Evolutionary conservation across 1,140 invertebrate genomes (phyloP).

Genomic region (Notospermus geniculatus): DNA sequence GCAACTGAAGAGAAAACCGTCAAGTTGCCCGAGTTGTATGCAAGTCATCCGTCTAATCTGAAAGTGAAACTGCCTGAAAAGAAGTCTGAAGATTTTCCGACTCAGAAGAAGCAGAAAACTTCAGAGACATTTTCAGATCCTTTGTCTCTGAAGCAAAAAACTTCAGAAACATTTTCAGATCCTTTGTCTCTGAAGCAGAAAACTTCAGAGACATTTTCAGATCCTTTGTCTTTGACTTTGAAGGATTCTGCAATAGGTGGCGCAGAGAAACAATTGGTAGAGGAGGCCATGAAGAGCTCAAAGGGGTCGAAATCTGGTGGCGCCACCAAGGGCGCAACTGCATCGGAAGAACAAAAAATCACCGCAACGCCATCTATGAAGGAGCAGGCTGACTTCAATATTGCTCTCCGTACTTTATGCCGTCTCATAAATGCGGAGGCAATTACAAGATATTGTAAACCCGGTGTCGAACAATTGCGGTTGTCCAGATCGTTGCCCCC

Average conservation of each 20-base stretch:
- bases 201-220: no score
- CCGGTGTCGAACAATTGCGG: conserved; percentile 33
- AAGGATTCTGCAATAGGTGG: conserved; percentile 1
- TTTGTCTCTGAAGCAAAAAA: no score
- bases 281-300: not conserved
- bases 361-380: conserved; percentile 24
- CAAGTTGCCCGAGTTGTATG: no score
- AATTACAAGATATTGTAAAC: conserved; percentile 29
- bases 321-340: not conserved
- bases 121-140: no score
- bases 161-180: no score
- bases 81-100: no score
- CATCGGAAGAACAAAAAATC: not conserved
- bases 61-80: no score
- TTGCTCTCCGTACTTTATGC: conserved; percentile 30
- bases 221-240: no score
- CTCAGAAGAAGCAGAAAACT: no score
- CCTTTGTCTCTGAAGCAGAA: no score
- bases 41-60: no score
- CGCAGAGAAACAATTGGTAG: not conserved
- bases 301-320: not conserved
- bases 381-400: conserved; percentile 37
- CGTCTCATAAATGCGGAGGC: conserved; percentile 29
- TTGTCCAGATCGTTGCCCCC: conserved; percentile 29
- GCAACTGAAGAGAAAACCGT: no score